These are phyloP conservation scores for Rostratula benghalensis DNA, from an alignment of 2,113 vertebrate species.

Conservation along the genomic window DNA sequence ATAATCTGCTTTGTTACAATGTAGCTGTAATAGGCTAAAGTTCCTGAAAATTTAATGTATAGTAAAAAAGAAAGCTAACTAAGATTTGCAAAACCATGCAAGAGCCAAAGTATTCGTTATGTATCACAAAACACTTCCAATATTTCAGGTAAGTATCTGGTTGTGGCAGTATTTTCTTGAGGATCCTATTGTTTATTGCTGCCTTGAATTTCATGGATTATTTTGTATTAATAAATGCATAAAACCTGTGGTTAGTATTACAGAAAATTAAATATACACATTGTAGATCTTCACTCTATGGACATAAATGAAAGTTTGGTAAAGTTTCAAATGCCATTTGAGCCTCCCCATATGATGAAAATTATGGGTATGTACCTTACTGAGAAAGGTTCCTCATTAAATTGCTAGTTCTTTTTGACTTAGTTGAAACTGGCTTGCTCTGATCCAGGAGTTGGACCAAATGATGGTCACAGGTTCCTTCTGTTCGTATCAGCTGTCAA, in stretches of 20 bases:
- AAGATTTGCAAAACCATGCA: background rate
- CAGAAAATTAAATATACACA: background rate
- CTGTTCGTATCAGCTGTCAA: background rate
- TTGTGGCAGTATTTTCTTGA: background rate
- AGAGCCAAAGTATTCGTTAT: background rate
- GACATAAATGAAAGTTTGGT: background rate
- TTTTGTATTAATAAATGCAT: background rate
- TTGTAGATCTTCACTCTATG: background rate
- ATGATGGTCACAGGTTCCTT: background rate
- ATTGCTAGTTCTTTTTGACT: background rate
- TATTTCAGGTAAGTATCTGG: background rate
- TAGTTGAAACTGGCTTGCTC: background rate
- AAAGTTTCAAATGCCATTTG: background rate
- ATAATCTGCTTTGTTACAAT: background rate
- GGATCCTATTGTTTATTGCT: background rate
- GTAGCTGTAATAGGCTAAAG: background rate
- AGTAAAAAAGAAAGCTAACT: background rate
- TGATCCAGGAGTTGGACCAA: background rate
- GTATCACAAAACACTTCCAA: background rate
- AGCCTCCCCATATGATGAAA: background rate
- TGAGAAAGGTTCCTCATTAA: background rate
- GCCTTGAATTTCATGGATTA: background rate
- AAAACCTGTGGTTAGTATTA: background rate
- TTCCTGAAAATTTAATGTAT: background rate
- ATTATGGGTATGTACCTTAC: background rate